phyloP scores from a whole-genome alignment of 2,113 vertebrate species.

The Climacteris rufus region DNA sequence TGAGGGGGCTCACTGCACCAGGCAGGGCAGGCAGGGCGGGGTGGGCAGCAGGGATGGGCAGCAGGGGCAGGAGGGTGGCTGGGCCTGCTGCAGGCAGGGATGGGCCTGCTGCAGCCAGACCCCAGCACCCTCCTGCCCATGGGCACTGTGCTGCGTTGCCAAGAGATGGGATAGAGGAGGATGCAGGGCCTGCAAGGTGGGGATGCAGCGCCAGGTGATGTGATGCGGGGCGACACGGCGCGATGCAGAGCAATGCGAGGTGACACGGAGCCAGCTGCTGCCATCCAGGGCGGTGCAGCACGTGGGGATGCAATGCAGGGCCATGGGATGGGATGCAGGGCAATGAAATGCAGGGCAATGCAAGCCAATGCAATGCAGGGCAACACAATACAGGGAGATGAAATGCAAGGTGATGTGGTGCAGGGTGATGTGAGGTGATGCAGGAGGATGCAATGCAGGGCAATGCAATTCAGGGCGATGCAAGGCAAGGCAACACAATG shows the following conservation, averaged over 20 bases:
- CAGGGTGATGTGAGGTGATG: neutral
- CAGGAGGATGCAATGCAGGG: neutral
- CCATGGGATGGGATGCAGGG: neutral
- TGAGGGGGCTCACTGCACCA: neutral
- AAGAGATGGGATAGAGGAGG: neutral
- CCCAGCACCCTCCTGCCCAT: no score
- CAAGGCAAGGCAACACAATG: neutral
- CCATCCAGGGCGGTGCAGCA: neutral
- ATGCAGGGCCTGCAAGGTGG: neutral
- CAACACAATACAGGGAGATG: neutral
- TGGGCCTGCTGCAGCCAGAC: neutral
- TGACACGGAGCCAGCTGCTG: neutral
- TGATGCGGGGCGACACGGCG: neutral
- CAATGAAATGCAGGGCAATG: neutral
- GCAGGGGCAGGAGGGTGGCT: neutral
- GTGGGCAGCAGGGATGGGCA: neutral
- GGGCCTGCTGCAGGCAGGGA: neutral
- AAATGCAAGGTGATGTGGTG: neutral
- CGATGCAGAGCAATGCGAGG: neutral
- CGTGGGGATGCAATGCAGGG: neutral
- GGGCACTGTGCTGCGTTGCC: neutral
- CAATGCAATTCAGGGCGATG: neutral
- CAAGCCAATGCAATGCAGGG: neutral
- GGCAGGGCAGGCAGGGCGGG: neutral
- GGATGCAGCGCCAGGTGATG: neutral